phyloP scores from a whole-genome alignment of 2,113 vertebrate species.

The Sinocyclocheilus grahami region DNA sequence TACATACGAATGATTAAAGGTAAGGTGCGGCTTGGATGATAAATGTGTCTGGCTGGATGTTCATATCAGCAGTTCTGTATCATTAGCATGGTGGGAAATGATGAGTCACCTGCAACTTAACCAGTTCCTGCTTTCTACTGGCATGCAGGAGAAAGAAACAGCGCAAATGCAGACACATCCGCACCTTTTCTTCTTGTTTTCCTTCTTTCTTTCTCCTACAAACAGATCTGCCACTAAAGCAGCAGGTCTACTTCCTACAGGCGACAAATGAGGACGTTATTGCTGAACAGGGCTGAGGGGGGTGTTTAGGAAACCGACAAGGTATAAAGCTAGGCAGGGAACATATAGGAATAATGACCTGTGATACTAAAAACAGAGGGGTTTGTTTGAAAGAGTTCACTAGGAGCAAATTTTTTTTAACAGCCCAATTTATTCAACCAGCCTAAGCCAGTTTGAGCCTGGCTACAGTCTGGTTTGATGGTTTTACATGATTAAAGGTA shows the following conservation, averaged over 20 bases:
- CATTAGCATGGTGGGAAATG: slow-evolving; percentile 56
- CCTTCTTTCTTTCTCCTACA: background rate
- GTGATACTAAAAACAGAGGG: background rate
- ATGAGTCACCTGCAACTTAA: slow-evolving; percentile 37
- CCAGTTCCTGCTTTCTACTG: background rate
- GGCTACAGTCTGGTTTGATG: background rate
- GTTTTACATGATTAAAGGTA: slow-evolving; percentile 48
- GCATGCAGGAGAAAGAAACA: background rate
- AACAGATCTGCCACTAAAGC: slow-evolving; percentile 11
- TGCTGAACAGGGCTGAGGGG: background rate
- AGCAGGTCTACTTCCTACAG: slow-evolving; percentile 16
- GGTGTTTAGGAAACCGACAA: background rate
- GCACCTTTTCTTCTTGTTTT: slow-evolving; percentile 14
- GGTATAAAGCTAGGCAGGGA: background rate
- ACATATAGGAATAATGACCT: slow-evolving; percentile 21
- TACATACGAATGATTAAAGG: slow-evolving; percentile 53
- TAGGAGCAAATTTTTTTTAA: background rate
- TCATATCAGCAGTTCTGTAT: slow-evolving; percentile 49
- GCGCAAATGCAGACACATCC: background rate
- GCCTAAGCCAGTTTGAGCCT: background rate
- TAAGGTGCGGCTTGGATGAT: slow-evolving; percentile 34
- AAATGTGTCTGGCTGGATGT: slow-evolving; percentile 38
- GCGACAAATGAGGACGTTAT: slow-evolving; percentile 11
- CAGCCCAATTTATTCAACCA: background rate
- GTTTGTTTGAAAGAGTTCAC: background rate